phyloP scores from a whole-genome alignment of 1,140 invertebrate species.

The Penaeus vannamei region DNA sequence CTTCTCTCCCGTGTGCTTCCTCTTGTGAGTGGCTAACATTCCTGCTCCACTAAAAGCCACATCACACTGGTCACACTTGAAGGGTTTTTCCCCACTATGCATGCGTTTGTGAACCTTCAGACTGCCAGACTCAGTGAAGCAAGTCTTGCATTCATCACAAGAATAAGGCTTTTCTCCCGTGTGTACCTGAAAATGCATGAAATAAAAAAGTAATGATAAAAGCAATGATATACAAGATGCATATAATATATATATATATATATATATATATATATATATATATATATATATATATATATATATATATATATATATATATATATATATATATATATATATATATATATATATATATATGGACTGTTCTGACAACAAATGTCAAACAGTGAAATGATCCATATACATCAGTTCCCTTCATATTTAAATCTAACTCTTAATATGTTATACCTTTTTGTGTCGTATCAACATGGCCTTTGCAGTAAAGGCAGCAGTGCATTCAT shows the following conservation, averaged over 20 bases:
- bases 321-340: no score
- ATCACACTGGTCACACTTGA: conserved; percentile 93
- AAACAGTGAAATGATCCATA: background rate
- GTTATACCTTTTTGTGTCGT: conserved; percentile 50
- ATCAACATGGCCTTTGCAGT: conserved; percentile 53
- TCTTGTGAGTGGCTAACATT: conserved; percentile 92
- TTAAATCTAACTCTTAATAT: background rate
- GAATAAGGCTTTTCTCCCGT: conserved; percentile 73
- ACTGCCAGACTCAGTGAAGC: conserved; percentile 80
- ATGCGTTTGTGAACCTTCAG: conserved; percentile 96
- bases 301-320: no score
- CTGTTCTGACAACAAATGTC: background rate
- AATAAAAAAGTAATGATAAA: conserved; percentile 2
- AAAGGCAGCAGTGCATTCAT: conserved; percentile 78
- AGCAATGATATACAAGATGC: background rate
- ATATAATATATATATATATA: background rate
- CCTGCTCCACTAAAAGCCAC: conserved; percentile 95
- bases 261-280: background rate
- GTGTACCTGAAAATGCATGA: conserved; percentile 41
- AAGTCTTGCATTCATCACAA: conserved; percentile 78
- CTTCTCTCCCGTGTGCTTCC: conserved; percentile 93
- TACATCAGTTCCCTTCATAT: no score
- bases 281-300: no score
- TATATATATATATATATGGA: no score
- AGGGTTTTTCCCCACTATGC: conserved; percentile 96